phyloP scores from a whole-genome alignment of 2,113 vertebrate species.

The Camarhynchus parvulus region DNA sequence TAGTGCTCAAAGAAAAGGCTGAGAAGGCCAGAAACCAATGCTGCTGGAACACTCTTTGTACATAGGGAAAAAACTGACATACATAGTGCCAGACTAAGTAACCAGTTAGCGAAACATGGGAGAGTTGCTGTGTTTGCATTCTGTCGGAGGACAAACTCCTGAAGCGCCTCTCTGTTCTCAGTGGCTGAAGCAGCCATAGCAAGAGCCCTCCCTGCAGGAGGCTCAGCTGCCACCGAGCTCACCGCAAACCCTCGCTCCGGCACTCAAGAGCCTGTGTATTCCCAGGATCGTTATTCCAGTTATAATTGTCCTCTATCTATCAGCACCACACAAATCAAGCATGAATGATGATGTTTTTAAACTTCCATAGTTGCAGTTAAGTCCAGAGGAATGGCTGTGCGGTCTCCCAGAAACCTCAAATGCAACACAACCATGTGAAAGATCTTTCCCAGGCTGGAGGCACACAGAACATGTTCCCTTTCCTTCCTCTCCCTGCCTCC shows the following conservation, averaged over 20 bases:
- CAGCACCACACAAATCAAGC: background rate
- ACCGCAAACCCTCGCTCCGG: accelerated
- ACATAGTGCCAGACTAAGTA: background rate
- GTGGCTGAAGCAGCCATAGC: background rate
- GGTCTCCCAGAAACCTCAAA: background rate
- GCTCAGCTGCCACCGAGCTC: background rate
- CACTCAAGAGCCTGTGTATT: accelerated
- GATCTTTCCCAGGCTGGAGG: background rate
- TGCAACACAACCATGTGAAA: background rate
- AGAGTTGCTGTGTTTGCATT: background rate
- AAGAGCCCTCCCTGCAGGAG: background rate
- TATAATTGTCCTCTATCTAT: background rate
- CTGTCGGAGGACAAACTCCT: background rate
- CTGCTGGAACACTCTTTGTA: background rate
- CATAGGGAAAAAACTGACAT: accelerated
- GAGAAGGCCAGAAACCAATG: background rate
- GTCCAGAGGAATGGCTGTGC: background rate
- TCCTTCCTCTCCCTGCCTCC: background rate
- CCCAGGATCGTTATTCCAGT: background rate
- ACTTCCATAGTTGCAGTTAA: background rate
- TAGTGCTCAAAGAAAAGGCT: background rate
- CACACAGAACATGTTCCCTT: accelerated
- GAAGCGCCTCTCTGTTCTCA: background rate
- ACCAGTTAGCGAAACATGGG: accelerated
- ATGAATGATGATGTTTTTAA: background rate